phyloP scores from a whole-genome alignment of 2,888 invertebrate species.

The Athetis lepigone region DNA sequence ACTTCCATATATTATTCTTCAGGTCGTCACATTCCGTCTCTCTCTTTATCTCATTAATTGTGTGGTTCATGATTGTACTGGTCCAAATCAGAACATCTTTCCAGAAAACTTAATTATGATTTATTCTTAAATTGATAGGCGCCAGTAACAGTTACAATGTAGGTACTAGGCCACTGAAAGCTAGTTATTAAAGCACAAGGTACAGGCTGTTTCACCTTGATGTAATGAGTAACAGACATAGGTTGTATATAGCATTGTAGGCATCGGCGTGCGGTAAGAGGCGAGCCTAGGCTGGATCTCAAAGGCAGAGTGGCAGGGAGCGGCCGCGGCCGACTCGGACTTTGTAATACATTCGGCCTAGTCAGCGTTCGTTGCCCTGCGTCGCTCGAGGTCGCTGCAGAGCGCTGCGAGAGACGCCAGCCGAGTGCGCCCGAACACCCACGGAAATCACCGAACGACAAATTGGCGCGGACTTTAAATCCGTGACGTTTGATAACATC shows the following conservation, averaged over 20 bases:
- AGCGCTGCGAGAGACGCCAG: constrained; percentile 61
- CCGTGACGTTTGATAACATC: constrained; percentile 42
- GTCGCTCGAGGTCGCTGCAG: constrained; percentile 82
- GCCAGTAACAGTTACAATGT: constrained; percentile 49
- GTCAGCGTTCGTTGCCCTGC: constrained; percentile 89
- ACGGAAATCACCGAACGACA: constrained; percentile 78
- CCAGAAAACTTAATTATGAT: constrained; percentile 13
- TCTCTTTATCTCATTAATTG: constrained; percentile 26
- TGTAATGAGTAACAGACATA: constrained; percentile 82
- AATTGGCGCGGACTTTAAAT: constrained; percentile 73
- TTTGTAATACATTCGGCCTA: constrained; percentile 90
- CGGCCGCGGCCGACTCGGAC: constrained; percentile 87
- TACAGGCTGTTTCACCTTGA: constrained; percentile 84
- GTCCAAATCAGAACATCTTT: constrained; percentile 20
- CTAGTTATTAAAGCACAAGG: constrained; percentile 63
- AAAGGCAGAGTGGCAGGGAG: constrained; percentile 87
- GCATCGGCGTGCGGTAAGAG: constrained; percentile 85
- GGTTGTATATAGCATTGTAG: constrained; percentile 79
- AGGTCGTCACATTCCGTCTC: constrained; percentile 16
- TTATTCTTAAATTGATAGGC: constrained; percentile 37
- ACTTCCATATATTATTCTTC: constrained; percentile 19
- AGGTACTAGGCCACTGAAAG: constrained; percentile 55
- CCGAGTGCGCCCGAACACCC: constrained; percentile 74
- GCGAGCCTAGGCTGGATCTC: constrained; percentile 87
- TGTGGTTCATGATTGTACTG: constrained; percentile 23